Evolutionary conservation across 30 jellyfish, hydroid and myxozoan genomes (phyloP).

Genomic region (Mastigias papua): DNA sequence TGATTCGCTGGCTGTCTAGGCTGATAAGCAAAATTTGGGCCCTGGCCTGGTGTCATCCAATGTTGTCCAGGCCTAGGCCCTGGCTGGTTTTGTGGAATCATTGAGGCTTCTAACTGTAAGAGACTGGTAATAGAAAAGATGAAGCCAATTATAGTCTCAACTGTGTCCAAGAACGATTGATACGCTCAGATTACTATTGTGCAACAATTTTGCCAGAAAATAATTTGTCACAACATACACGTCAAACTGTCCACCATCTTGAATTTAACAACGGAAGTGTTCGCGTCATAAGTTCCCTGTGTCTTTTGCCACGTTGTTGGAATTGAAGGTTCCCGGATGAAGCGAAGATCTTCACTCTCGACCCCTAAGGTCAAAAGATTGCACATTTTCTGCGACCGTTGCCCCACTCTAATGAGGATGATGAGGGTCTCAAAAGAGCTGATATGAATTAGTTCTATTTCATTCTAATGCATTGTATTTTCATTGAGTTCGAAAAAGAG

Average conservation of each 20-base stretch:
- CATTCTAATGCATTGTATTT: too few relatives aligned
- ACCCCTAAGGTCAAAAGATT: not conserved
- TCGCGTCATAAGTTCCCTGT: slow-evolving; percentile 48
- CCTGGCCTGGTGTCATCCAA: slow-evolving; percentile 57
- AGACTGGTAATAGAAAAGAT: not conserved
- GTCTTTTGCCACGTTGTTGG: slow-evolving; percentile 84
- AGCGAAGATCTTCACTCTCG: not conserved
- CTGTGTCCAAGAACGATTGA: not conserved
- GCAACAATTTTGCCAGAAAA: not conserved
- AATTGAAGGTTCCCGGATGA: slow-evolving; percentile 74
- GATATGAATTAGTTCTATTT: too few relatives aligned
- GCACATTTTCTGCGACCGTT: too few relatives aligned
- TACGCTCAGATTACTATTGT: not conserved
- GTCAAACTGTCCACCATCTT: slow-evolving; percentile 62
- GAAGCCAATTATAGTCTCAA: not conserved
- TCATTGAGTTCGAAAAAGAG: too few relatives aligned
- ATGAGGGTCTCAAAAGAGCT: too few relatives aligned
- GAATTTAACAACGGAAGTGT: slow-evolving; percentile 67
- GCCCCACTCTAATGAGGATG: too few relatives aligned
- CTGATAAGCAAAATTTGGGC: slow-evolving; percentile 17
- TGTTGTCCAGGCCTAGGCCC: slow-evolving; percentile 70
- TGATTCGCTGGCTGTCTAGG: slow-evolving; percentile 49
- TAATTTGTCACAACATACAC: slow-evolving; percentile 33
- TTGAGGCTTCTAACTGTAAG: not conserved
- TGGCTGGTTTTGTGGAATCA: slow-evolving; percentile 59